These are phyloP conservation scores for Pangasius larnaudii DNA, from an alignment of 2,797 vertebrate genomes.

Conservation along the genomic window DNA sequence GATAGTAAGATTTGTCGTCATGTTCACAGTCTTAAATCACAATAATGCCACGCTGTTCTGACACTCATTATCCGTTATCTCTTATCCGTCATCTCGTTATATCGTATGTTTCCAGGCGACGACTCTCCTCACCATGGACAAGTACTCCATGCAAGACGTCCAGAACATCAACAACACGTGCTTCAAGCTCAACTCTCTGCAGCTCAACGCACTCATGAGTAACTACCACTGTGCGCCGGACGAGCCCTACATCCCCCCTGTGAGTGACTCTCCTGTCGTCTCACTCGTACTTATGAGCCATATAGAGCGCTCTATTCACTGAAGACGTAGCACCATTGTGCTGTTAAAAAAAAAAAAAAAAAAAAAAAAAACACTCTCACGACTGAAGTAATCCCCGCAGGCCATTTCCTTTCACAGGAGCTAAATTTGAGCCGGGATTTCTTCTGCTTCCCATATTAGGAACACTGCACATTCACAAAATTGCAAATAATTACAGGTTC, in stretches of 20 bases:
- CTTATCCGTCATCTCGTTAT: not conserved
- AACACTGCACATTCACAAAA: not conserved
- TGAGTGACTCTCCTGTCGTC: constrained; percentile 67
- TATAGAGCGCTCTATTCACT: not conserved
- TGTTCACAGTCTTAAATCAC: not conserved
- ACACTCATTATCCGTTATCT: not conserved
- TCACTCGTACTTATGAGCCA: not conserved
- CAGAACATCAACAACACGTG: constrained; percentile 96
- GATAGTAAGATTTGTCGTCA: not conserved
- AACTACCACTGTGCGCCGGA: constrained; percentile 97
- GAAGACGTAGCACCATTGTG: not conserved
- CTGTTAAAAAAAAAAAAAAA: not conserved
- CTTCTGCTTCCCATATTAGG: not conserved
- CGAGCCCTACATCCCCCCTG: constrained; percentile 93
- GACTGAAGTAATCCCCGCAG: not conserved
- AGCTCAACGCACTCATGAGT: constrained; percentile 91
- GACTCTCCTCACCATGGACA: constrained; percentile 97
- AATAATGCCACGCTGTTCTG: not conserved
- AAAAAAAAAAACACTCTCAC: not conserved
- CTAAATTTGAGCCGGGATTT: not conserved
- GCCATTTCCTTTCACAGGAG: not conserved
- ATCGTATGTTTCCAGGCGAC: constrained; percentile 82
- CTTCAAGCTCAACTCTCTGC: constrained; percentile 97
- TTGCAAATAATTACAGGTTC: not conserved
- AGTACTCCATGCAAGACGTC: constrained; percentile 92